Conservation (phyloP, 2,888 invertebrate genomes). For the Eudemis profundana region DNA sequence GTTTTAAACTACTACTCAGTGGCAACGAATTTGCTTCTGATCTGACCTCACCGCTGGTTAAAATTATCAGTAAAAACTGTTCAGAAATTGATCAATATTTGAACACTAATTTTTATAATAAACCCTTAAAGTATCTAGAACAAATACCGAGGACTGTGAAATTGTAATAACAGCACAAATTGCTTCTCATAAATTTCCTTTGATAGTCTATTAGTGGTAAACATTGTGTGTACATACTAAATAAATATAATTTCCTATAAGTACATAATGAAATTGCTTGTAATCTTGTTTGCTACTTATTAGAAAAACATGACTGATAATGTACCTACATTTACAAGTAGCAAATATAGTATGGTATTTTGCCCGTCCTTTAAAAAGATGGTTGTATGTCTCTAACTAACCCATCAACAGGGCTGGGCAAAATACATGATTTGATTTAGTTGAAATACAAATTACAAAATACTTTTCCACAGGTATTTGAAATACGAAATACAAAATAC, state of each 20-base stretch:
- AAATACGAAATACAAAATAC: too few relatives aligned
- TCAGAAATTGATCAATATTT: not conserved
- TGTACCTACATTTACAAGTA: too few relatives aligned
- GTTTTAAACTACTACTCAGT: too few relatives aligned
- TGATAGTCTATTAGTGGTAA: conserved; percentile 55
- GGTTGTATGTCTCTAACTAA: too few relatives aligned
- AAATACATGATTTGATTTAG: too few relatives aligned
- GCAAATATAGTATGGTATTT: too few relatives aligned
- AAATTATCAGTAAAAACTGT: not conserved
- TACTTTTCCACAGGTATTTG: too few relatives aligned
- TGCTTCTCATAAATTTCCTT: conserved; percentile 62
- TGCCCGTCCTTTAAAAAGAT: too few relatives aligned
- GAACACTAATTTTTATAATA: not conserved
- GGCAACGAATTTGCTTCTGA: too few relatives aligned
- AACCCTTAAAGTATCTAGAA: not conserved
- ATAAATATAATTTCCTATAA: conserved; percentile 53
- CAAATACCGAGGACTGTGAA: not conserved
- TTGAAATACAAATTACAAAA: too few relatives aligned
- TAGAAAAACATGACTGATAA: not conserved
- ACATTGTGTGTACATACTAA: conserved; percentile 52
- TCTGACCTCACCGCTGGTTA: too few relatives aligned
- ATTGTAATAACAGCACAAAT: conserved; percentile 45
- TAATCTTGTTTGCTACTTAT: not conserved
- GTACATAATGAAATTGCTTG: conserved; percentile 54
- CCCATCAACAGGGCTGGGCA: too few relatives aligned